These are phyloP conservation scores for Agrochola lota DNA, from an alignment of 2,888 invertebrate genomes.

Conservation along the genomic window DNA sequence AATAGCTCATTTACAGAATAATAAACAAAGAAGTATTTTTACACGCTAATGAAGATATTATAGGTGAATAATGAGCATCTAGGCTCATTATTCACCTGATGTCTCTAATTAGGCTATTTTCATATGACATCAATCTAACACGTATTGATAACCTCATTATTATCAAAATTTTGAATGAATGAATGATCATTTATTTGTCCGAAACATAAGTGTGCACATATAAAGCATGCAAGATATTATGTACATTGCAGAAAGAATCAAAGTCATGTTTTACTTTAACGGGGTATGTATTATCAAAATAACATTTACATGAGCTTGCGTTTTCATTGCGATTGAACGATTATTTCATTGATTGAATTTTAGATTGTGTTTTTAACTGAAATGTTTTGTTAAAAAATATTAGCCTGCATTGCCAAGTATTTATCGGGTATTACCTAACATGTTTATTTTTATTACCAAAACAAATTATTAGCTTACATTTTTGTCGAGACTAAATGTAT, in stretches of 20 bases:
- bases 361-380: background rate
- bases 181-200: too few relatives aligned
- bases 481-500: too few relatives aligned
- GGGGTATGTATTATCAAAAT: slow-evolving; percentile 4
- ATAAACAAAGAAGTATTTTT: background rate
- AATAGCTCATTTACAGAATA: background rate
- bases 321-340: background rate
- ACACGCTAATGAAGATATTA: background rate
- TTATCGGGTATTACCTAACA: background rate
- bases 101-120: slow-evolving; percentile 1
- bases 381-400: too few relatives aligned
- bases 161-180: too few relatives aligned
- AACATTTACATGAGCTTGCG: background rate
- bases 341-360: background rate
- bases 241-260: too few relatives aligned
- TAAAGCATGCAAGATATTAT: too few relatives aligned
- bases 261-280: too few relatives aligned
- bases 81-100: background rate
- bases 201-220: too few relatives aligned
- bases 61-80: too few relatives aligned
- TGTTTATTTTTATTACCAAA: background rate
- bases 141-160: slow-evolving; percentile 12
- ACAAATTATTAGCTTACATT: background rate
- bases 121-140: background rate
- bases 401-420: background rate